Base-by-base conservation (phyloP, 2,113 vertebrate genomes). In the Ceyx melanurus region DNA sequence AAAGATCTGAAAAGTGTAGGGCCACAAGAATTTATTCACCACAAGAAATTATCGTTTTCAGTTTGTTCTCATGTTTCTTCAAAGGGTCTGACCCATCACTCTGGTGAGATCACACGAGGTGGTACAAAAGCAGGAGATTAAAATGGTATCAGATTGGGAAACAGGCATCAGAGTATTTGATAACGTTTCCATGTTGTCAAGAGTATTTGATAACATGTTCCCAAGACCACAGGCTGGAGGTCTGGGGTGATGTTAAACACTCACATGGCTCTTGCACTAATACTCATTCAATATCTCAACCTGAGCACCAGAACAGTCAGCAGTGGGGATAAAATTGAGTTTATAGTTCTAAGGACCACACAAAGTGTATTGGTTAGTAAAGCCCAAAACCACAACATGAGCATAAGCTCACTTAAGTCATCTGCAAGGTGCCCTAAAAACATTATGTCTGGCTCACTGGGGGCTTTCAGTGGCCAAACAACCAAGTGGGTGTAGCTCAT, bases 351-450 rank as follows among this genome's bases (percentile, higher is more conserved):
- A 43, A 43, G 53, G 57, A 25, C 31, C 35, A 61, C 31, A 13
- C 12, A 23, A 85, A 76, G 42, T 0, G 2, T 37, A 8, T 26
- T 0, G 1, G 40, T 31, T 66, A 33, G 54, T 43, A 0, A 3
- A 62, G 48, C 10, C 28, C 25, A 12, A 15, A 51, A 92, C 60
- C 17, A 12, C 19, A 18, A 50, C 0, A 1, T 35, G 45, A 79
- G 29, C 25, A 56, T 22, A 43, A 92, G 13, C 17, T 53, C 26
- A 35, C 35, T 28, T 17, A 23, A 81, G 15, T 5, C 15, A 16
- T 56, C 73, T 83, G 43, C 20, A 31, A 72, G 54, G 28, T 68
- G 3, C 16, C 58, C 35, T 79, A 25, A 75, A 82, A 78, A 3
- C 26, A 10, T 18, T 9, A 26, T 1, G 1, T 51, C 10, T 62